A percentile compares a stretch with the other conserved stretches of the same genome.
These are phyloP conservation scores for Tetropium fuscum DNA, from an alignment of 2,888 invertebrate species.

Conservation along the genomic window DNA sequence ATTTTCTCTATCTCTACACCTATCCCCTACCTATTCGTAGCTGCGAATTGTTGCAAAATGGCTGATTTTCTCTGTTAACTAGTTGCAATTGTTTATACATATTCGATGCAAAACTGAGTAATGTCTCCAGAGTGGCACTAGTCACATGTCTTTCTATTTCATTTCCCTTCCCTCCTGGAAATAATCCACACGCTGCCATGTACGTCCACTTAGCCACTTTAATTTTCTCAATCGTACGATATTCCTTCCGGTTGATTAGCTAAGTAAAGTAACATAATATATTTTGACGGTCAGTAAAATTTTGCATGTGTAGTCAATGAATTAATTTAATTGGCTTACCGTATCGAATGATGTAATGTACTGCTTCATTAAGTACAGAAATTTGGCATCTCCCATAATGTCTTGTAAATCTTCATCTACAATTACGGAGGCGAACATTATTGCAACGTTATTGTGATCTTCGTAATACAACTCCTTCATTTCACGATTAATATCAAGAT, in stretches of 20 bases:
- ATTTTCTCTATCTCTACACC: too few relatives aligned
- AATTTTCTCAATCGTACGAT: slow-evolving; percentile 89
- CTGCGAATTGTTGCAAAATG: slow-evolving; percentile 76
- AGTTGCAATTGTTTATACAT: slow-evolving; percentile 76
- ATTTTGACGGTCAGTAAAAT: too few relatives aligned
- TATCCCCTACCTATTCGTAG: slow-evolving; percentile 77
- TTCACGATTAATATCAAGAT: slow-evolving; percentile 77
- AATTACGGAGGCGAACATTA: slow-evolving; percentile 93
- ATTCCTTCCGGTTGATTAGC: slow-evolving; percentile 48
- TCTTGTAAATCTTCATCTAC: slow-evolving; percentile 65
- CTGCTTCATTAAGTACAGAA: slow-evolving; percentile 77
- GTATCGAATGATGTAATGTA: slow-evolving; percentile 95
- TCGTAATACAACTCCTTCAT: slow-evolving; percentile 83
- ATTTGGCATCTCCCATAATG: slow-evolving; percentile 69
- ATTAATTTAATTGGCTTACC: slow-evolving; percentile 67
- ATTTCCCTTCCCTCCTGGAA: slow-evolving; percentile 74
- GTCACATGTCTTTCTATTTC: slow-evolving; percentile 55
- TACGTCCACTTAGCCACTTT: slow-evolving; percentile 97
- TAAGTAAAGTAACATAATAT: too few relatives aligned
- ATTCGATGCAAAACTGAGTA: slow-evolving; percentile 80
- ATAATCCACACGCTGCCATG: slow-evolving; percentile 96
- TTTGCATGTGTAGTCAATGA: too few relatives aligned
- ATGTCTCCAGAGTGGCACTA: slow-evolving; percentile 66
- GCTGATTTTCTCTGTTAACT: slow-evolving; percentile 68
- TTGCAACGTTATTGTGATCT: slow-evolving; percentile 90